Evolutionary conservation across 37 sponge, comb jelly and placozoan species (phyloP).

Genomic region (Eunapius fragilis): DNA sequence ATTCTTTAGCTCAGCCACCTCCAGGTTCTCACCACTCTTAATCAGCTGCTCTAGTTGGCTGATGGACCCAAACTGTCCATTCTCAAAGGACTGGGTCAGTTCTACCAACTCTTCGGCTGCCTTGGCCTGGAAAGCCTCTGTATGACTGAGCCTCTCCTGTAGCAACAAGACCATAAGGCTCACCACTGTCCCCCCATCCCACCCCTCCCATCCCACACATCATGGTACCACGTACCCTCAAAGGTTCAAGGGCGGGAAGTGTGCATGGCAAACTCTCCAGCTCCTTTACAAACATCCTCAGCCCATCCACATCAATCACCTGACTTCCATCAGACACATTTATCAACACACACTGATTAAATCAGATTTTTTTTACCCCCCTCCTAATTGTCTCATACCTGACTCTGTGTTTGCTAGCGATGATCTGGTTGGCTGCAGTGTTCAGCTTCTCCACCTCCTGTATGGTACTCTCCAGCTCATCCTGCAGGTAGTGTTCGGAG

Average conservation of each 20-base stretch:
- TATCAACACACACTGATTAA: neutral
- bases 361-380: neutral
- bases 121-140: conserved; percentile 34
- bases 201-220: neutral
- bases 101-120: conserved; percentile 1
- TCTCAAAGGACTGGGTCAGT: neutral
- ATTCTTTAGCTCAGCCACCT: conserved; percentile 25
- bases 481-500: conserved; percentile 31
- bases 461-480: conserved; percentile 39
- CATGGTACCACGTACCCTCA: conserved; percentile 64
- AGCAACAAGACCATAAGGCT: neutral
- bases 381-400: neutral
- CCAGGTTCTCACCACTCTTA: conserved; percentile 30
- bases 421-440: conserved; percentile 45
- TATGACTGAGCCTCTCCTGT: conserved; percentile 22
- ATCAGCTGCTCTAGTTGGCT: conserved; percentile 27
- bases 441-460: conserved; percentile 61
- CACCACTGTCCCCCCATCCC: neutral
- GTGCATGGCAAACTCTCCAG: conserved; percentile 72
- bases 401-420: conserved; percentile 10
- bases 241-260: conserved; percentile 48
- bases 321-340: neutral
- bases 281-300: conserved; percentile 58
- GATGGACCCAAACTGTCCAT: neutral
- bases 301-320: conserved; percentile 46